A percentile compares a stretch with the other conserved stretches of the same genome.
Conservation (phyloP, 2,113 vertebrate species). For the Condylura cristata region DNA sequence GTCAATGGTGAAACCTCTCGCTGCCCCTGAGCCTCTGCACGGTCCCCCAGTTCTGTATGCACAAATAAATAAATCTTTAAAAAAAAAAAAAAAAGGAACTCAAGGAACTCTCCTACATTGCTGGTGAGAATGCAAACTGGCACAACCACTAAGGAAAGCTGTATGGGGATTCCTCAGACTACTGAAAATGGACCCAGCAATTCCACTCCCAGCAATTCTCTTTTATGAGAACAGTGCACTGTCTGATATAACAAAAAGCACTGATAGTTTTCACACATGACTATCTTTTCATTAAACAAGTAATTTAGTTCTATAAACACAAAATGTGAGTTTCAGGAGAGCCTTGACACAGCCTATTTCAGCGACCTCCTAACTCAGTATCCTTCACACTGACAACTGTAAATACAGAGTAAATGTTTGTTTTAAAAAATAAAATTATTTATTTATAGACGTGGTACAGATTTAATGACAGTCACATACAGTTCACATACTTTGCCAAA, state of each 20-base stretch:
- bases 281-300: neutral
- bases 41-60: too few relatives aligned
- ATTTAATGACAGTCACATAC: neutral
- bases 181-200: too few relatives aligned
- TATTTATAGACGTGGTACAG: neutral
- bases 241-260: neutral
- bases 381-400: neutral
- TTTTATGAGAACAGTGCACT: too few relatives aligned
- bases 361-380: neutral
- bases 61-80: too few relatives aligned
- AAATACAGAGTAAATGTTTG: neutral
- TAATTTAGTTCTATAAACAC: neutral
- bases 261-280: neutral
- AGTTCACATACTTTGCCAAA: neutral
- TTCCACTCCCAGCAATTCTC: too few relatives aligned
- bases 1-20: too few relatives aligned
- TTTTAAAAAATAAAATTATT: slow-evolving; percentile 13
- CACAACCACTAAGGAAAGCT: too few relatives aligned
- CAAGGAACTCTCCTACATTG: too few relatives aligned
- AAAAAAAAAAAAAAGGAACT: too few relatives aligned
- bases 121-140: too few relatives aligned
- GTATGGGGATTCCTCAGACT: too few relatives aligned
- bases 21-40: too few relatives aligned
- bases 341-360: neutral
- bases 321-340: neutral